Percentiles rank a stretch among this genome's conserved stretches.
Evolutionary conservation across 2,888 invertebrate species (phyloP).

Genomic region (Piscicola geometra): DNA sequence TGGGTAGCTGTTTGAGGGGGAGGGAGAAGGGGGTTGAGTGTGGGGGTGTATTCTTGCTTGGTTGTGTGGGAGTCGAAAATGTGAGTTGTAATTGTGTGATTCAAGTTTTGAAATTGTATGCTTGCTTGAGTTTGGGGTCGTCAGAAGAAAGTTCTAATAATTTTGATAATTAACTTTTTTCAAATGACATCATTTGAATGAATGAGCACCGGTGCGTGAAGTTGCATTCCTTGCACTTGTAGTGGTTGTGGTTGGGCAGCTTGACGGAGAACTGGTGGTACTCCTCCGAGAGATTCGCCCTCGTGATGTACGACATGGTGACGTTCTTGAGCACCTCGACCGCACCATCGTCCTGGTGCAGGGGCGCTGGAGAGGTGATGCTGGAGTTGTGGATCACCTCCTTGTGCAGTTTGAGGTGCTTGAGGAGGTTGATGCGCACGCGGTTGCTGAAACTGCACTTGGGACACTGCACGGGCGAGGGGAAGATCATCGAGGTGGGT

Average conservation of each 20-base stretch:
- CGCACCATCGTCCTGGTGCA: constrained; percentile 7
- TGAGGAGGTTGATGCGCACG: constrained; percentile 36
- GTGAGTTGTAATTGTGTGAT: no score
- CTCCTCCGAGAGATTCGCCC: constrained; percentile 28
- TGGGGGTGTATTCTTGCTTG: no score
- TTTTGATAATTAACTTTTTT: no score
- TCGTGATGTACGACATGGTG: constrained; percentile 13
- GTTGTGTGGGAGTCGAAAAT: no score
- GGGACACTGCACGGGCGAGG: constrained; percentile 37
- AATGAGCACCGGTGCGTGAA: constrained; percentile 39
- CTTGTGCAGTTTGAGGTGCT: constrained; percentile 37
- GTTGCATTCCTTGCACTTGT: constrained; percentile 41
- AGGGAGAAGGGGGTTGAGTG: no score
- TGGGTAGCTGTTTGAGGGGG: no score
- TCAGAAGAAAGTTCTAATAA: no score
- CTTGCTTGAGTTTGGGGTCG: no score
- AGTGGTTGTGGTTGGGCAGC: constrained; percentile 36
- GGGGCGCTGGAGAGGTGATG: not conserved
- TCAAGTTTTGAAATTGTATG: no score
- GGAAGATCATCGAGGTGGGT: constrained; percentile 37
- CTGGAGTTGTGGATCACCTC: constrained; percentile 1
- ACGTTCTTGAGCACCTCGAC: constrained; percentile 6
- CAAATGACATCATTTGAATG: no score
- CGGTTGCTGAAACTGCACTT: constrained; percentile 37
- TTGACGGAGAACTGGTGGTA: constrained; percentile 36